Conservation (phyloP, 1,140 invertebrate species). For the Brachionus sp. region DNA sequence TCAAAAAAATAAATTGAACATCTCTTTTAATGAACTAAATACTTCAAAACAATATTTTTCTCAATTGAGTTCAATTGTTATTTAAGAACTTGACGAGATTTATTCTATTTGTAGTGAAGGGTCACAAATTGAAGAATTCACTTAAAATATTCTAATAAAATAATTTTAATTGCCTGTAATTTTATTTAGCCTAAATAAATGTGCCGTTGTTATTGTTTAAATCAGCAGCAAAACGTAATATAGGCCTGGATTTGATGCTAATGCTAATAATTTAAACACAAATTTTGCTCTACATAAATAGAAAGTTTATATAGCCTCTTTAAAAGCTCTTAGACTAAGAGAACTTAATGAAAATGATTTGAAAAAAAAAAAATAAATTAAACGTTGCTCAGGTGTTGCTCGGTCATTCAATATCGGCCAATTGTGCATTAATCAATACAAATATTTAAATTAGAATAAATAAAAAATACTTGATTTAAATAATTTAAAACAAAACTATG, state of each 20-base stretch:
- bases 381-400: neutral
- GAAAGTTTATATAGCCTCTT: neutral
- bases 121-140: constrained; percentile 22
- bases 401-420: neutral
- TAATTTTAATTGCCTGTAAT: neutral
- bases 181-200: constrained; percentile 17
- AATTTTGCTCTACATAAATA: constrained; percentile 2
- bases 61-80: constrained; percentile 37
- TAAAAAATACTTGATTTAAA: neutral
- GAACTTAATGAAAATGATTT: neutral
- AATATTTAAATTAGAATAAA: neutral
- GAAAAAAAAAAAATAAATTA: neutral
- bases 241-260: neutral
- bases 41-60: neutral
- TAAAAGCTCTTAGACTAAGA: neutral
- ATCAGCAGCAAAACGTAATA: neutral
- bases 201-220: constrained; percentile 37
- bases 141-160: neutral
- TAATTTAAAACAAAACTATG: constrained; percentile 4
- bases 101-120: neutral
- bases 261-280: neutral
- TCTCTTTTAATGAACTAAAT: neutral
- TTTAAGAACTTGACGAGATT: constrained; percentile 20
- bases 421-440: neutral
- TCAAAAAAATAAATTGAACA: constrained; percentile 21